Conservation (phyloP, 1,140 invertebrate species). For the Melitaea cinxia region DNA sequence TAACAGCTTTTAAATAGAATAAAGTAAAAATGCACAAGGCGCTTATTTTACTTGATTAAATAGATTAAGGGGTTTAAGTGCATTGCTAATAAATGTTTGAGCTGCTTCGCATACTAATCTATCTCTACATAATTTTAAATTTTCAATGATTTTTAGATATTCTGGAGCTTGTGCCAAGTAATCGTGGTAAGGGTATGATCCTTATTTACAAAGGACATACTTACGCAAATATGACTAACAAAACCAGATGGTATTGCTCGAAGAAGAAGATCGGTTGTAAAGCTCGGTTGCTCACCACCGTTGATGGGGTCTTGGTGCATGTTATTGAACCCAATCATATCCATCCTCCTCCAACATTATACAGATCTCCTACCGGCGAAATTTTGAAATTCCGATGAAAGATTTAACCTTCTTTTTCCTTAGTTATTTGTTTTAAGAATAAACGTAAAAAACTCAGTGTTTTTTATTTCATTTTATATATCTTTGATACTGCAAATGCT, state of each 20-base stretch:
- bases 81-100: too few relatives aligned
- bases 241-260: slow-evolving; percentile 23
- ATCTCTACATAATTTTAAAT: too few relatives aligned
- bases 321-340: slow-evolving; percentile 15
- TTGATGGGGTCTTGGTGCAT: slow-evolving; percentile 22
- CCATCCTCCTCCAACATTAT: slow-evolving; percentile 7
- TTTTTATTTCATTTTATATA: too few relatives aligned
- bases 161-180: slow-evolving; percentile 41
- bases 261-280: slow-evolving; percentile 14
- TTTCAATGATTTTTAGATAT: slow-evolving; percentile 17
- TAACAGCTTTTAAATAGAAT: too few relatives aligned
- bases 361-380: slow-evolving; percentile 9
- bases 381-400: neutral
- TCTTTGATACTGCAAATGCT: too few relatives aligned
- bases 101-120: too few relatives aligned
- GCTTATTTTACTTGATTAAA: too few relatives aligned
- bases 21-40: too few relatives aligned
- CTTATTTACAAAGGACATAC: slow-evolving; percentile 31
- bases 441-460: too few relatives aligned
- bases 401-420: too few relatives aligned
- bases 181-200: slow-evolving; percentile 36
- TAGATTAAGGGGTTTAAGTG: too few relatives aligned
- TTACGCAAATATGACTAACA: slow-evolving; percentile 26
- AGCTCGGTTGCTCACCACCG: slow-evolving; percentile 17
- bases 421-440: too few relatives aligned